Evolutionary conservation across 2,113 vertebrate genomes (phyloP), one percentile per base, ranked within the genome.

Genomic region (Thryonomys swinderianus): DNA sequence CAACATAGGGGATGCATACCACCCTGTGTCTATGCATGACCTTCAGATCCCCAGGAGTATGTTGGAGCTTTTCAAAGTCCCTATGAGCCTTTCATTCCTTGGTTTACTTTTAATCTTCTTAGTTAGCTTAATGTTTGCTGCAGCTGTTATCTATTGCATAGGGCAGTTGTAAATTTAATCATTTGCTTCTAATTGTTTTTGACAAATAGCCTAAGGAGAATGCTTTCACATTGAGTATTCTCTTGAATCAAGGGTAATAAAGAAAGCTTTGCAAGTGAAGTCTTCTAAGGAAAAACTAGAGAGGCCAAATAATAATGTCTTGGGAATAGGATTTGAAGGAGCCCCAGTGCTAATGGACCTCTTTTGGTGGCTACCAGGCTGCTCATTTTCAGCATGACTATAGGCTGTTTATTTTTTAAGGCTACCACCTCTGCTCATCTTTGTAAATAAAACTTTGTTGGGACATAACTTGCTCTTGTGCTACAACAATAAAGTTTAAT

Each of bases 141-240:
- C n/a, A 93, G 88, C 45, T 92, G 16, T 96, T 92, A 92, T 84
- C 91, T 90, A 76, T 42, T 95, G 66, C 62, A 40, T 89, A 20
- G 82, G 81, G 55, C 48, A 96, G 73, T 74, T 92, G 34, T 79
- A 40, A 83, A 92, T 27, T 94, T 92, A 94, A 94, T 94, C n/a
- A 94, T 92, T 96, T 97, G 85, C 57, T 37, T 94, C 74, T 94
- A 66, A 95, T 82, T 96, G 55, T 78, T 94, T 96, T 83, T 88
- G 90, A 95, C 74, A 96, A 96, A 94, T 91, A n/a, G 40, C 80
- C 11, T 32, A 93, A 89, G 61, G 37, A 66, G 94, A 78, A 96
- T 32, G 30, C 74, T 92, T 94, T 80, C 37, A 85, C n/a, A 57
- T 20, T 62, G 18, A 79, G 23, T 82, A 21, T 90, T 32, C 14